Evolutionary conservation across 92 coral and sea anemone species (phyloP).

Genomic region (Phenganax subtilis): DNA sequence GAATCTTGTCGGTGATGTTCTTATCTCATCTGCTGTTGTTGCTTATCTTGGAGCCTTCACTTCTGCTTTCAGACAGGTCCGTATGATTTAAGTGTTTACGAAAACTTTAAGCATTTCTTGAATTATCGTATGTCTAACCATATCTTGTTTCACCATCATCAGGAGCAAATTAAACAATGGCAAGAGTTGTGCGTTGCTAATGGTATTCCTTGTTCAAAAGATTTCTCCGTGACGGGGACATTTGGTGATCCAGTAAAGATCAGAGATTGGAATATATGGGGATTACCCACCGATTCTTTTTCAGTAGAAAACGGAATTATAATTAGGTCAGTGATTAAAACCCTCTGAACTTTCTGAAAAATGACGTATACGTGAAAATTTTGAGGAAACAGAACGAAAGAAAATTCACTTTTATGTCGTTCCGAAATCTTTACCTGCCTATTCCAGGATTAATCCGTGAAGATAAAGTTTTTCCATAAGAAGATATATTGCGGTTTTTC

Average conservation of each 20-base stretch:
- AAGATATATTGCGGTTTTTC: background rate
- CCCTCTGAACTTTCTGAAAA: background rate
- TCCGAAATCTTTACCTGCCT: too few species aligned
- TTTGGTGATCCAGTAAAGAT: constrained; percentile 94
- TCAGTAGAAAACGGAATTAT: constrained; percentile 98
- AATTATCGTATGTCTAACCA: background rate
- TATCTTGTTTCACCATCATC: too few species aligned
- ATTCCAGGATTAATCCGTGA: too few species aligned
- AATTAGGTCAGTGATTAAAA: constrained; percentile 56
- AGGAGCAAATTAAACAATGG: constrained; percentile 87
- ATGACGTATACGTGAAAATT: too few species aligned
- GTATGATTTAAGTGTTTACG: background rate
- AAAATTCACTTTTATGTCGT: too few species aligned
- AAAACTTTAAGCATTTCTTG: background rate
- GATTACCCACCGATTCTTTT: constrained; percentile 96
- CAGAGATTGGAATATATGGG: constrained; percentile 98
- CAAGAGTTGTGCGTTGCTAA: constrained; percentile 56
- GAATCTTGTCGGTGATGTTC: constrained; percentile 86
- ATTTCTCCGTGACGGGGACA: constrained; percentile 90
- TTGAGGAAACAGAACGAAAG: too few species aligned
- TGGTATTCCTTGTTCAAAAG: constrained; percentile 88
- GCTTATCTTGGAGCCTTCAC: constrained; percentile 96
- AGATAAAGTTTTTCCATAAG: too few species aligned
- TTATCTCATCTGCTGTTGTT: constrained; percentile 91
- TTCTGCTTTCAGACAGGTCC: constrained; percentile 89